Conservation (phyloP, 2,113 vertebrate genomes). For the Bungarus multicinctus region DNA sequence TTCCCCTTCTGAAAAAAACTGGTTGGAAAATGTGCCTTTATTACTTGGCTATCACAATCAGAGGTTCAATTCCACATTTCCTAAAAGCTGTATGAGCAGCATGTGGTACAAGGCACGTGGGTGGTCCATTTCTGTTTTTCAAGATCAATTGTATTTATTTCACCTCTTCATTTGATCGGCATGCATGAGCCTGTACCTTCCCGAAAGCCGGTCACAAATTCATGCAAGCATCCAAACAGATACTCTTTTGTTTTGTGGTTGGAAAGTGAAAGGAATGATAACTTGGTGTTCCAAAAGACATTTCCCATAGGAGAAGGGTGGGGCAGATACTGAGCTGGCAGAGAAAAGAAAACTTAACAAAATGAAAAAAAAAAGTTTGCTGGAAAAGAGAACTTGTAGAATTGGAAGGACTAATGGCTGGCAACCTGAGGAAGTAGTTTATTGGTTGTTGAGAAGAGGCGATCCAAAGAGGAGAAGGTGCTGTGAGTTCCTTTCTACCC, state of each 20-base stretch:
- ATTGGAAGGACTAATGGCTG: not conserved
- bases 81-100: not conserved
- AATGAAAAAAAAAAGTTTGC: not conserved
- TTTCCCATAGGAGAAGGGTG: not conserved
- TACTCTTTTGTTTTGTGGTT: not conserved
- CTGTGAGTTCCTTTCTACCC: not conserved
- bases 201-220: not conserved
- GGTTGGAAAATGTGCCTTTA: not conserved
- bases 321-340: not conserved
- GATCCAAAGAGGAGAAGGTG: not conserved
- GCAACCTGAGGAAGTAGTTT: not conserved
- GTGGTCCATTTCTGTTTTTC: not conserved
- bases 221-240: not conserved
- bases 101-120: not conserved
- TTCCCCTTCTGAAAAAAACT: not conserved
- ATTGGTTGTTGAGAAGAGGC: not conserved
- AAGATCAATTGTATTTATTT: not conserved
- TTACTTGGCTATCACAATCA: not conserved
- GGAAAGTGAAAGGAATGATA: not conserved
- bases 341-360: not conserved
- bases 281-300: not conserved
- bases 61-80: not conserved
- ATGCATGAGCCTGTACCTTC: not conserved
- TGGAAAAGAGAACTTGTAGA: not conserved
- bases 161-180: not conserved